phyloP scores from a whole-genome alignment of 2,888 invertebrate species.

The Agonopterix arenella region DNA sequence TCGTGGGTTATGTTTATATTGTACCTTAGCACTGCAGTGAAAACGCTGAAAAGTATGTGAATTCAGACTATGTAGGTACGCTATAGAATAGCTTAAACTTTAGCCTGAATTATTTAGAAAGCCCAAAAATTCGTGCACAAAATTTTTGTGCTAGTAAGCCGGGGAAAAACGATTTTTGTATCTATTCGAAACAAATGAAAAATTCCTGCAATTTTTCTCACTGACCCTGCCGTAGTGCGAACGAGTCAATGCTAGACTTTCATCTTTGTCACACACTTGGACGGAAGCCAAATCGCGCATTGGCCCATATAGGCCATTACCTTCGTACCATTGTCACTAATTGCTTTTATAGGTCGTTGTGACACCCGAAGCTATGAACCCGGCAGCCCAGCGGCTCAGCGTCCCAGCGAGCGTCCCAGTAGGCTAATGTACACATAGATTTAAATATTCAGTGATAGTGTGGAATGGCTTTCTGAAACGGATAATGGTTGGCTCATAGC shows the following conservation, averaged over 20 bases:
- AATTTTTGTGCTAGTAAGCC: not conserved
- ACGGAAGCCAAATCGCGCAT: slow-evolving; percentile 31
- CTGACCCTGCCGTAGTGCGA: not conserved
- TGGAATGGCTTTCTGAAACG: not conserved
- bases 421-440: not conserved
- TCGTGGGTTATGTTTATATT: too few relatives aligned
- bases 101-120: too few relatives aligned
- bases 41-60: too few relatives aligned
- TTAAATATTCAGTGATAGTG: not conserved
- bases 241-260: not conserved
- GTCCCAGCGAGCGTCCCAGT: not conserved
- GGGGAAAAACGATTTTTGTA: not conserved
- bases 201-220: slow-evolving; percentile 27
- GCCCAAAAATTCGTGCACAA: too few relatives aligned
- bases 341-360: slow-evolving; percentile 47
- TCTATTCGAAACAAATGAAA: slow-evolving; percentile 25
- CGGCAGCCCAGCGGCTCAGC: not conserved
- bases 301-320: slow-evolving; percentile 46
- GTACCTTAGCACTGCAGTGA: too few relatives aligned
- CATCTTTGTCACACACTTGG: slow-evolving; percentile 18
- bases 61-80: too few relatives aligned
- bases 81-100: too few relatives aligned
- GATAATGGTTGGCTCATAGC: too few relatives aligned
- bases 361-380: slow-evolving; percentile 24
- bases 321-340: slow-evolving; percentile 53